phyloP scores from a whole-genome alignment of 2,113 vertebrate species.

The Psittacara wagleri region DNA sequence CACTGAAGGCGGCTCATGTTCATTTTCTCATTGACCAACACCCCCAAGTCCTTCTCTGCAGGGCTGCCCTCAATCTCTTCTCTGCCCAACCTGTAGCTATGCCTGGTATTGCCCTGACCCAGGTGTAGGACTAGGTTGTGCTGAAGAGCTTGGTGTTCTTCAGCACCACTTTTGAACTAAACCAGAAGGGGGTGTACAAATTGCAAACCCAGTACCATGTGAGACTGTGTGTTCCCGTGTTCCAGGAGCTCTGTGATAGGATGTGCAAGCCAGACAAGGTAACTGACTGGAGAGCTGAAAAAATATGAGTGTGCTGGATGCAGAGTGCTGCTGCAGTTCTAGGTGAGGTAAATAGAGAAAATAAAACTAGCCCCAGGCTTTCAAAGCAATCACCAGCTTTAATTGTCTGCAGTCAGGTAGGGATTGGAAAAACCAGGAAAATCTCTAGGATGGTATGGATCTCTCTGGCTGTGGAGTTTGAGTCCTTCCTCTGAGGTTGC shows the following conservation, averaged over 20 bases:
- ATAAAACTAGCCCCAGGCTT: neutral
- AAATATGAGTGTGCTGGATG: neutral
- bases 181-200: neutral
- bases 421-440: neutral
- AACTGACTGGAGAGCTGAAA: neutral
- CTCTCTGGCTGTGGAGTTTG: neutral
- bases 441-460: neutral
- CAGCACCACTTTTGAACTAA: neutral
- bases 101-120: neutral
- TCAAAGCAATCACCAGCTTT: neutral
- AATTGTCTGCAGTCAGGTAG: neutral
- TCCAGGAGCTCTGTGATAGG: neutral
- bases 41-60: neutral
- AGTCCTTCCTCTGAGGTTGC: neutral
- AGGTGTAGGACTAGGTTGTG: neutral
- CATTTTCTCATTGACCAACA: no score
- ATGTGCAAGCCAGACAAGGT: neutral
- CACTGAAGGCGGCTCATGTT: no score
- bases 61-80: neutral
- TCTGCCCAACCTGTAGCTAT: neutral
- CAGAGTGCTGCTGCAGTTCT: neutral
- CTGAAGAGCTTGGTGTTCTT: neutral
- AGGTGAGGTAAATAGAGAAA: neutral
- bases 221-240: fast-evolving
- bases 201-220: neutral